A percentile compares a stretch with the other conserved stretches of the same genome.
Conservation (phyloP, 2,888 invertebrate species). For the Dynastes grantii region DNA sequence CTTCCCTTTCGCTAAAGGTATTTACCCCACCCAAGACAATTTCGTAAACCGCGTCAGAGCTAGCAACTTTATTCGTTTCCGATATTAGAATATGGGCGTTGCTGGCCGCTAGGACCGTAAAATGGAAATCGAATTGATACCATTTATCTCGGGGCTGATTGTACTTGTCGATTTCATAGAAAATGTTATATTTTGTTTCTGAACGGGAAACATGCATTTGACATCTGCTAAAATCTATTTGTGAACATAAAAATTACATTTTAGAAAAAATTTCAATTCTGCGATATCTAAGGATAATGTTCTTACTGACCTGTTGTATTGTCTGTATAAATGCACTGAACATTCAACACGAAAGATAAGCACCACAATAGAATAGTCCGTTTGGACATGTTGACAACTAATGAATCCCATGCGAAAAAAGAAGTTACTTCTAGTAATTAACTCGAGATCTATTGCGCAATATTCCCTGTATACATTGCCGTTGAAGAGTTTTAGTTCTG, state of each 20-base stretch:
- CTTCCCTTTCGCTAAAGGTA: conserved; percentile 79
- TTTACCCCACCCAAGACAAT: conserved; percentile 85
- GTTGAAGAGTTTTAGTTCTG: no score
- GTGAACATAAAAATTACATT: neutral
- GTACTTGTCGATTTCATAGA: conserved; percentile 70
- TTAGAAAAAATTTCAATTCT: neutral
- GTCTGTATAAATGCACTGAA: neutral
- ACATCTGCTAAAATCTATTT: conserved; percentile 69
- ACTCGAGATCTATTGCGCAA: neutral
- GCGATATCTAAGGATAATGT: neutral
- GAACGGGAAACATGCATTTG: conserved; percentile 73
- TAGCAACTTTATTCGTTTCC: conserved; percentile 70
- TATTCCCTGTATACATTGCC: no score
- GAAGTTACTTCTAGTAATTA: neutral
- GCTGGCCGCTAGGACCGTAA: conserved; percentile 78
- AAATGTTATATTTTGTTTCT: conserved; percentile 76
- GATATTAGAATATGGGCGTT: conserved; percentile 82
- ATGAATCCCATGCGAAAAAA: neutral
- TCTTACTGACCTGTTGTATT: neutral
- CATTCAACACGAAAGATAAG: neutral
- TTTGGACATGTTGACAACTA: neutral
- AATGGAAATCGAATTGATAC: conserved; percentile 74
- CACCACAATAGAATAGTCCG: neutral
- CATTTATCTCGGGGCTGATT: conserved; percentile 60
- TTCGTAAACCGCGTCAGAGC: conserved; percentile 78